Evolutionary conservation across 2,888 invertebrate species (phyloP).

Genomic region (Pollenia amentaria): DNA sequence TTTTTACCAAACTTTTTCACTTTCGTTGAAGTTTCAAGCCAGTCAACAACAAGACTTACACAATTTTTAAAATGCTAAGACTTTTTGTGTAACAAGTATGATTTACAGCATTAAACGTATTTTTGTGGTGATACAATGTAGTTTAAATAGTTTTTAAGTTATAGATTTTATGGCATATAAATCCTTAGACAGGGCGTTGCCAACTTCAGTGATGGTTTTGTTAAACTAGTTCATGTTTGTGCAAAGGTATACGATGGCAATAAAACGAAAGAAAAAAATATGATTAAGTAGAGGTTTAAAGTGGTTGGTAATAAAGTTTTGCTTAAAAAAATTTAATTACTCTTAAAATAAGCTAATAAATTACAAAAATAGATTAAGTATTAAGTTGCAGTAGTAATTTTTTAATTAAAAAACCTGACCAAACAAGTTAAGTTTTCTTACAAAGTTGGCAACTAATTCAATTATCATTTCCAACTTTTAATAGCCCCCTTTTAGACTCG

Average conservation of each 20-base stretch:
- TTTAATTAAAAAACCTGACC: too few relatives aligned
- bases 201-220: conserved; percentile 33
- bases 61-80: conserved; percentile 28
- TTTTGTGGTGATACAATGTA: conserved; percentile 58
- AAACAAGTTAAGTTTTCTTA: too few relatives aligned
- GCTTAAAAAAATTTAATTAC: neutral
- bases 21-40: conserved; percentile 18
- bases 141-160: conserved; percentile 61
- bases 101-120: conserved; percentile 54
- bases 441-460: too few relatives aligned
- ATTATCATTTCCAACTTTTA: too few relatives aligned
- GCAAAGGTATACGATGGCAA: conserved; percentile 50
- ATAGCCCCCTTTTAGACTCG: too few relatives aligned
- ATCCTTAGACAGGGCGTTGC: conserved; percentile 34
- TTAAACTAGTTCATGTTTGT: conserved; percentile 63
- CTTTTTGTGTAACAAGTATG: conserved; percentile 62
- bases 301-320: conserved; percentile 11
- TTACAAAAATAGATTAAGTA: too few relatives aligned
- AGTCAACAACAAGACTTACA: neutral
- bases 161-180: conserved; percentile 34
- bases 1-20: conserved; percentile 55
- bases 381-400: too few relatives aligned
- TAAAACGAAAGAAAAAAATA: conserved; percentile 8
- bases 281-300: conserved; percentile 26
- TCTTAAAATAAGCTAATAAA: too few relatives aligned